Evolutionary conservation across 2,797 vertebrate genomes (phyloP).

Genomic region (Etheostoma perlongum): DNA sequence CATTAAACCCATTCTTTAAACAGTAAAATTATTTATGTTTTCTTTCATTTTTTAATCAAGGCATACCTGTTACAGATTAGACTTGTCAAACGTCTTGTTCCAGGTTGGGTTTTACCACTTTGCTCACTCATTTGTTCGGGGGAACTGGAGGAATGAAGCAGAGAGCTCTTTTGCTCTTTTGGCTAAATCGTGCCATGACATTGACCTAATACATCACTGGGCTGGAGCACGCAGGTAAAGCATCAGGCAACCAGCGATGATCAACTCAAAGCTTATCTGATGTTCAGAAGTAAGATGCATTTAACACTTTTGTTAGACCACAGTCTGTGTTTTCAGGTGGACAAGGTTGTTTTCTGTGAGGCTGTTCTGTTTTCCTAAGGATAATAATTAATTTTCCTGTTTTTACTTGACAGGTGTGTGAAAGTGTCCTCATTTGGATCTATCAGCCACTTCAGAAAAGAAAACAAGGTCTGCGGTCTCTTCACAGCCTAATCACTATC

Average conservation of each 20-base stretch:
- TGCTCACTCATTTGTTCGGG: conserved; percentile 90
- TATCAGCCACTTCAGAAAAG: conserved; percentile 84
- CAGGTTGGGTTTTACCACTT: conserved; percentile 91
- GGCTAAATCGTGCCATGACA: conserved; percentile 90
- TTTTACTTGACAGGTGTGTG: conserved; percentile 80
- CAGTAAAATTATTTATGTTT: background rate
- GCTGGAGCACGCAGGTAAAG: conserved; percentile 85
- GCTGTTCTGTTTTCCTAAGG: background rate
- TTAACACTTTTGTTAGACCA: background rate
- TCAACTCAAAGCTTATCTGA: background rate
- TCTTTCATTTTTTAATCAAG: background rate
- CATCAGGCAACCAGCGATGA: conserved; percentile 11
- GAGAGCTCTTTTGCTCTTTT: conserved; percentile 89
- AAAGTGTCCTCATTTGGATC: conserved; percentile 89
- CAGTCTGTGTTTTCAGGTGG: background rate
- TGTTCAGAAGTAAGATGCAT: background rate
- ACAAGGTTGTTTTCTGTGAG: background rate
- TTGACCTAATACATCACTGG: conserved; percentile 90
- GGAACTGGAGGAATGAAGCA: conserved; percentile 90
- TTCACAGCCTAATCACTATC: background rate
- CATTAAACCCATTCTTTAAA: background rate
- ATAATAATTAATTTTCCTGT: conserved; percentile 20
- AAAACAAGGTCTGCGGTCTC: conserved; percentile 79
- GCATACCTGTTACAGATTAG: background rate
- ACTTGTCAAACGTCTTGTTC: conserved; percentile 25